Evolutionary conservation across 2,797 vertebrate genomes (phyloP).

Genomic region (Falco cherrug): DNA sequence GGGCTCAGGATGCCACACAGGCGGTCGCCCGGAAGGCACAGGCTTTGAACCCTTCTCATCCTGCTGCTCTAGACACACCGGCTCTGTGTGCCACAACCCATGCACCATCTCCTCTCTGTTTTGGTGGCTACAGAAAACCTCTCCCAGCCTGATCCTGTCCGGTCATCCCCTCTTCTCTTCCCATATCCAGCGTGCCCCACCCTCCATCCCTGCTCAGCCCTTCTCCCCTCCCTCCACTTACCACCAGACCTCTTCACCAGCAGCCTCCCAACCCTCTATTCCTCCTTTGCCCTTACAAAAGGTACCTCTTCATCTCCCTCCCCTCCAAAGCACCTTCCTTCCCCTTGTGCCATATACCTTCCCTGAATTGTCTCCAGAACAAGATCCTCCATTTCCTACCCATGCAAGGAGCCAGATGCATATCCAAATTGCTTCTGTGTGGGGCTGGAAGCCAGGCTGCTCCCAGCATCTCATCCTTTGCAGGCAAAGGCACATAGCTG

Average conservation of each 20-base stretch:
- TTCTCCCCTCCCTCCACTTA: background rate
- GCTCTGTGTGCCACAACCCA: accelerated
- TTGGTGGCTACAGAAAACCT: background rate
- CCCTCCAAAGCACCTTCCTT: background rate
- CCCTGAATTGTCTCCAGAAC: background rate
- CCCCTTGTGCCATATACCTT: background rate
- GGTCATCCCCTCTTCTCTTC: background rate
- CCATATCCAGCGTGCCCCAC: background rate
- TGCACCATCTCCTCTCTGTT: background rate
- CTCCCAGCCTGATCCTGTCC: background rate
- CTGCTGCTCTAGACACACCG: background rate
- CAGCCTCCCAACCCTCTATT: background rate
- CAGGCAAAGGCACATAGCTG: background rate
- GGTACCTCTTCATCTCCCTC: background rate
- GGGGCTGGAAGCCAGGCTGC: background rate
- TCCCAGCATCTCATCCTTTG: background rate
- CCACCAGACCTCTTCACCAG: background rate
- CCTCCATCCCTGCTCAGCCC: background rate
- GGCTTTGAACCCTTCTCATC: background rate
- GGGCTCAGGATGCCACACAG: background rate
- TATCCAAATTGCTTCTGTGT: background rate
- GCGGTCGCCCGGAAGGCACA: accelerated
- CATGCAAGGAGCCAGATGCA: background rate
- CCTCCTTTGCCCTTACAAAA: background rate
- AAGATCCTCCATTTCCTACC: background rate